Percentiles rank a stretch among this genome's conserved stretches.
These are phyloP conservation scores for Leuciscus waleckii DNA, from an alignment of 2,797 vertebrate species.

Conservation along the genomic window DNA sequence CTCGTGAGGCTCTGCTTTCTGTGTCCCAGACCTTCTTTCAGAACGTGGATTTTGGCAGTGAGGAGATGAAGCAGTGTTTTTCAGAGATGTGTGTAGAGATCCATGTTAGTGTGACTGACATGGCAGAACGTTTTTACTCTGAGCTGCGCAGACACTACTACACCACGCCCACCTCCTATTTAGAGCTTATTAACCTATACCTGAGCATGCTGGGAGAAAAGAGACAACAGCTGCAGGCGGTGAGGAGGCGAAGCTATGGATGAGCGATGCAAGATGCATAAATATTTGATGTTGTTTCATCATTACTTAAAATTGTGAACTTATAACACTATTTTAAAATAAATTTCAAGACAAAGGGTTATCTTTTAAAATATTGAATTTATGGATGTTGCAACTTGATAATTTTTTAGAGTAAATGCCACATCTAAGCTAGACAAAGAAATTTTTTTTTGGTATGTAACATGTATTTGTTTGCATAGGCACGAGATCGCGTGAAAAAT, in stretches of 20 bases:
- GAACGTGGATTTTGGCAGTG: conserved; percentile 77
- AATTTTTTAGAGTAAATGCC: not conserved
- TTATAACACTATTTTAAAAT: not conserved
- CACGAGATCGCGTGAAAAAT: conserved; percentile 85
- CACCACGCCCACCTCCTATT: conserved; percentile 89
- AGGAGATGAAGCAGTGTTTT: conserved; percentile 79
- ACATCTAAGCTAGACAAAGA: not conserved
- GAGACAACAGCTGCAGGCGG: conserved; percentile 79
- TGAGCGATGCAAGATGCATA: conserved; percentile 9
- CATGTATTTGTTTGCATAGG: conserved; percentile 68
- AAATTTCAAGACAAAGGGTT: not conserved
- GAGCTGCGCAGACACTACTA: conserved; percentile 86
- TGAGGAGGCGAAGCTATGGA: conserved; percentile 63
- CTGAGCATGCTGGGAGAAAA: conserved; percentile 84
- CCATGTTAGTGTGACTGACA: conserved; percentile 82
- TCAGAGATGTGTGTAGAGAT: conserved; percentile 87
- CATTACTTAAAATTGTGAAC: not conserved
- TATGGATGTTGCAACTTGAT: not conserved
- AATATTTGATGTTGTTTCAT: not conserved
- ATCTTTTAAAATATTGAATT: not conserved
- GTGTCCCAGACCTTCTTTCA: conserved; percentile 85
- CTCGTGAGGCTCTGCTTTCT: conserved; percentile 84
- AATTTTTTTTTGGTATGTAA: conserved; percentile 13
- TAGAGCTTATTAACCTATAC: conserved; percentile 90
- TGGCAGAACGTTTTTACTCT: conserved; percentile 82